Conservation (phyloP, 2,888 invertebrate genomes). For the Trichopoda pennipes region DNA sequence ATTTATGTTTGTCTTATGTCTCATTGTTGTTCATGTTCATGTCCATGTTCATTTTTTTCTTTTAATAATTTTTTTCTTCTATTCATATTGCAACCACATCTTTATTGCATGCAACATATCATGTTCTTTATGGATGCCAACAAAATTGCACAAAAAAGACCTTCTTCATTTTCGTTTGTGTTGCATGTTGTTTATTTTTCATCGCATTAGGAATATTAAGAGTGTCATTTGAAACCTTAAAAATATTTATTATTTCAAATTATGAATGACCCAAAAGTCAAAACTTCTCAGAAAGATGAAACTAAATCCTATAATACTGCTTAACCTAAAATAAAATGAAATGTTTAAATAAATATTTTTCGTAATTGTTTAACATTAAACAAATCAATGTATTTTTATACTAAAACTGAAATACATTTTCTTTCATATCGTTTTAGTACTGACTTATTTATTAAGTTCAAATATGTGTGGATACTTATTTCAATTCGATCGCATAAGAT, state of each 20-base stretch:
- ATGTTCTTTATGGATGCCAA: constrained; percentile 51
- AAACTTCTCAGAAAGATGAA: constrained; percentile 33
- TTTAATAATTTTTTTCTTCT: background rate
- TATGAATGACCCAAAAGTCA: constrained; percentile 56
- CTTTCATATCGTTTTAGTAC: too few relatives aligned
- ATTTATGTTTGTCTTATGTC: constrained; percentile 3
- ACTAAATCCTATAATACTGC: background rate
- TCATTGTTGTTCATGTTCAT: constrained; percentile 28
- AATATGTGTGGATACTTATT: too few relatives aligned
- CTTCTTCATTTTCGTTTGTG: constrained; percentile 33
- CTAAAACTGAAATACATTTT: too few relatives aligned
- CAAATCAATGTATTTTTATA: too few relatives aligned
- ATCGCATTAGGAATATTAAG: background rate
- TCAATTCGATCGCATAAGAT: too few relatives aligned
- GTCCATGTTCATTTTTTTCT: constrained; percentile 24
- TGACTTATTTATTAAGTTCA: too few relatives aligned
- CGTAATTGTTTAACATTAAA: too few relatives aligned
- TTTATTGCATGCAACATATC: constrained; percentile 66
- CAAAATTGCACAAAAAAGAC: constrained; percentile 4
- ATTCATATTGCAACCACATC: constrained; percentile 43
- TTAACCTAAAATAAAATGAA: too few relatives aligned
- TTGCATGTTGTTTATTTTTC: constrained; percentile 37
- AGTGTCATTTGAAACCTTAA: constrained; percentile 40
- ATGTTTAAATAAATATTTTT: too few relatives aligned
- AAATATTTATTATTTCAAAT: constrained; percentile 35